phyloP scores from a whole-genome alignment of 2,888 invertebrate species.

The Watsonalla binaria region DNA sequence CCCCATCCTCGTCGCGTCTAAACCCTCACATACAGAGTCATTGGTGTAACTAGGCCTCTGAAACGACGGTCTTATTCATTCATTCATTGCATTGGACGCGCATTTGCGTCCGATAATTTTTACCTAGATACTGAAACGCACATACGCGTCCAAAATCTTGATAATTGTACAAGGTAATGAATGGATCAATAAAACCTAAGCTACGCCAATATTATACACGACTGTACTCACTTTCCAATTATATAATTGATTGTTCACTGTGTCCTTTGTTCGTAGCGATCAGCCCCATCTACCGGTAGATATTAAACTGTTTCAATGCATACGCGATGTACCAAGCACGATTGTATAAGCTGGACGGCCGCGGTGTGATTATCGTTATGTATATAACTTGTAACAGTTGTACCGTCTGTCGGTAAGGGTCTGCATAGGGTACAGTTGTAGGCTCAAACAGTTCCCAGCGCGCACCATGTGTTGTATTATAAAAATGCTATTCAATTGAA shows the following conservation, averaged over 20 bases:
- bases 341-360: not conserved
- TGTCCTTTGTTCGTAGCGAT: not conserved
- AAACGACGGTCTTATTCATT: too few species aligned
- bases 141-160: too few species aligned
- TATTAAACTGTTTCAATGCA: not conserved
- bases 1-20: not conserved
- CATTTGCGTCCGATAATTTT: too few species aligned
- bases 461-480: not conserved
- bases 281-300: not conserved
- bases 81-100: too few species aligned
- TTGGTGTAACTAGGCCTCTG: too few species aligned
- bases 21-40: not conserved
- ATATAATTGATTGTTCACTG: not conserved
- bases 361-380: not conserved
- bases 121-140: too few species aligned
- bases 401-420: not conserved
- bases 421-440: conserved; percentile 7
- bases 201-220: not conserved
- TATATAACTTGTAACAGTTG: not conserved
- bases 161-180: too few species aligned
- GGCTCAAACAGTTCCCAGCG: conserved; percentile 4
- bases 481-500: not conserved
- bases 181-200: too few species aligned
- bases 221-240: not conserved
- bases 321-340: not conserved